These are phyloP conservation scores for Tichodroma muraria DNA, from an alignment of 2,113 vertebrate species.

Conservation along the genomic window DNA sequence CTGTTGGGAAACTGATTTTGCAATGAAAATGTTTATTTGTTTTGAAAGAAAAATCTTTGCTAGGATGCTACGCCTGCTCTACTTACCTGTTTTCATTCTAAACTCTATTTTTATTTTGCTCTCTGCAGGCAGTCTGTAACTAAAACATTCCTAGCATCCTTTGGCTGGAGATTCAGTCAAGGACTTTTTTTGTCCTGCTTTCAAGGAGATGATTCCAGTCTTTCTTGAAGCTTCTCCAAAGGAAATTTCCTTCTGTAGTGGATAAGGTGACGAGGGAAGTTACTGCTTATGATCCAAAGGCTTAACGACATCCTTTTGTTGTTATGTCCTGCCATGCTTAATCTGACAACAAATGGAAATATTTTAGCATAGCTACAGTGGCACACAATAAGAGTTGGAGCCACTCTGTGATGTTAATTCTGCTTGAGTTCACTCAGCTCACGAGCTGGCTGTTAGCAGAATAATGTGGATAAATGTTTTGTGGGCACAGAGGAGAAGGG, in stretches of 20 bases:
- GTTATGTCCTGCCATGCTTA: background rate
- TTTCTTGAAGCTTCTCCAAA: constrained; percentile 13
- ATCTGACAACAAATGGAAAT: background rate
- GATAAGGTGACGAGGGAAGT: background rate
- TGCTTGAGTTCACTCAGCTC: background rate
- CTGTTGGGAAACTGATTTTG: background rate
- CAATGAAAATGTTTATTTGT: background rate
- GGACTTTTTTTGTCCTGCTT: background rate
- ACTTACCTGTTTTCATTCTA: background rate
- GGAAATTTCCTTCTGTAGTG: background rate
- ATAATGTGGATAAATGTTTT: background rate
- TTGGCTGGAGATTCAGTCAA: background rate
- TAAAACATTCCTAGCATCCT: constrained; percentile 13
- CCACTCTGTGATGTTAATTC: background rate
- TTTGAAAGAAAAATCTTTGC: background rate
- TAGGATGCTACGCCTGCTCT: background rate
- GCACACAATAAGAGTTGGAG: background rate
- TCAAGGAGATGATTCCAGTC: background rate
- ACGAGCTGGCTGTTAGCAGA: background rate
- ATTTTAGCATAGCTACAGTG: background rate
- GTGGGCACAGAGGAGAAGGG: background rate
- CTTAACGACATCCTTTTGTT: background rate
- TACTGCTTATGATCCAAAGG: background rate
- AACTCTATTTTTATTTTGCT: constrained; percentile 6
- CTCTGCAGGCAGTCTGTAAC: background rate